phyloP scores from a whole-genome alignment of 2,888 invertebrate species.

The Dusona sp. region DNA sequence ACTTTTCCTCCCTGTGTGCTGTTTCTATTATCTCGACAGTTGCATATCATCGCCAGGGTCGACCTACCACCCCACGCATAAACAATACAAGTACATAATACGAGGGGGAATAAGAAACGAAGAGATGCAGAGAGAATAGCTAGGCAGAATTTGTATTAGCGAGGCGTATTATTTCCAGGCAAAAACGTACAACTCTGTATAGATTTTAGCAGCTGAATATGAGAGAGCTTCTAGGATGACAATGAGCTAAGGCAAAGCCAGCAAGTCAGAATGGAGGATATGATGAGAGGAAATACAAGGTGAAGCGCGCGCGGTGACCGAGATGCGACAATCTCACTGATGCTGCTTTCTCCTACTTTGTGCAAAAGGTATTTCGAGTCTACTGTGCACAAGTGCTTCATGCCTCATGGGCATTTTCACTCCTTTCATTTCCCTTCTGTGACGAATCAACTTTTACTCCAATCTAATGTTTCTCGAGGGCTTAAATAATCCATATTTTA shows the following conservation, averaged over 20 bases:
- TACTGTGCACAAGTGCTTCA: neutral
- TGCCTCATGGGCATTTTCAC: neutral
- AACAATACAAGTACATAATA: constrained; percentile 52
- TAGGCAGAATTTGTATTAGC: constrained; percentile 56
- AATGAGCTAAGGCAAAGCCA: constrained; percentile 47
- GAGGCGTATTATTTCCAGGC: constrained; percentile 50
- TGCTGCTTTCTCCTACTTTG: neutral
- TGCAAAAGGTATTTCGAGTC: neutral
- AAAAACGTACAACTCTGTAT: constrained; percentile 34
- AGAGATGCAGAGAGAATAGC: neutral
- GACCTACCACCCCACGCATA: constrained; percentile 22
- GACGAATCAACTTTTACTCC: neutral
- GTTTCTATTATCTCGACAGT: constrained; percentile 56
- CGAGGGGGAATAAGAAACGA: neutral
- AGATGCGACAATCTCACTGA: constrained; percentile 21
- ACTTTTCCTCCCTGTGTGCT: constrained; percentile 22
- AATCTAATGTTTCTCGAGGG: neutral
- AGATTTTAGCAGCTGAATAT: constrained; percentile 53
- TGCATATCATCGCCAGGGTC: constrained; percentile 57
- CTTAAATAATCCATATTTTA: neutral
- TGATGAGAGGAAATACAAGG: constrained; percentile 19
- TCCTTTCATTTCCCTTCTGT: neutral
- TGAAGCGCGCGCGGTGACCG: constrained; percentile 38
- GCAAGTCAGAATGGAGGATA: neutral
- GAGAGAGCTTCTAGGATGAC: constrained; percentile 55